A percentile compares a stretch with the other conserved stretches of the same genome.
Conservation (phyloP, 2,888 invertebrate genomes). For the Cybosia mesomella region DNA sequence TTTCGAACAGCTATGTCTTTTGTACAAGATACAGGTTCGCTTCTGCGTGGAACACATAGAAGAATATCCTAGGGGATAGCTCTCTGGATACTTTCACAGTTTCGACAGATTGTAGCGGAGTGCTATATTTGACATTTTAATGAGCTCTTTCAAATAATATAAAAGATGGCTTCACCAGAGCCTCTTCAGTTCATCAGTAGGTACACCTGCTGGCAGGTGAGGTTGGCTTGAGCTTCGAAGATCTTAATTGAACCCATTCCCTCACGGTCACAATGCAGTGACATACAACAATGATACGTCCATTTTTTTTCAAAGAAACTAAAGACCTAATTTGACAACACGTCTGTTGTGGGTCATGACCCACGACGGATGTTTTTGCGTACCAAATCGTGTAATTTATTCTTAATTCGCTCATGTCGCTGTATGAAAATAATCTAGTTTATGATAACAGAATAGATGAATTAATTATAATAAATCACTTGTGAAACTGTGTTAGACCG, state of each 20-base stretch:
- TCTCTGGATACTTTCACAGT: no score
- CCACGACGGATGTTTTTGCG: background rate
- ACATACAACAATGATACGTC: background rate
- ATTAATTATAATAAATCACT: conserved; percentile 22
- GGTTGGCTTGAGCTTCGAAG: no score
- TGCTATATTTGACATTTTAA: no score
- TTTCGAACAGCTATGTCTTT: no score
- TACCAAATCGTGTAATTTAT: background rate
- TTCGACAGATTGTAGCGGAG: no score
- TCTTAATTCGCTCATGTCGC: background rate
- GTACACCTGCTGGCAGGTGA: background rate
- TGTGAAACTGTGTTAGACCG: conserved; percentile 13
- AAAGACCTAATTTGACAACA: background rate
- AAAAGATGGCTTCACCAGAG: no score
- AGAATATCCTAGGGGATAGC: no score
- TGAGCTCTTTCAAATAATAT: no score
- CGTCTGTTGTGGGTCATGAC: background rate
- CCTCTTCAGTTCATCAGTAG: no score
- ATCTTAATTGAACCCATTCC: background rate
- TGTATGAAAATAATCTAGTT: conserved; percentile 5
- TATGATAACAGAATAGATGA: background rate
- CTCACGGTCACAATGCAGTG: background rate
- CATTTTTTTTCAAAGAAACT: background rate
- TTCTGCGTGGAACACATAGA: no score
- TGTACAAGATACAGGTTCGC: no score